Evolutionary conservation across 2,113 vertebrate species (phyloP), one percentile per base, ranked within the genome.

Genomic region (Nesospiza acunhae): DNA sequence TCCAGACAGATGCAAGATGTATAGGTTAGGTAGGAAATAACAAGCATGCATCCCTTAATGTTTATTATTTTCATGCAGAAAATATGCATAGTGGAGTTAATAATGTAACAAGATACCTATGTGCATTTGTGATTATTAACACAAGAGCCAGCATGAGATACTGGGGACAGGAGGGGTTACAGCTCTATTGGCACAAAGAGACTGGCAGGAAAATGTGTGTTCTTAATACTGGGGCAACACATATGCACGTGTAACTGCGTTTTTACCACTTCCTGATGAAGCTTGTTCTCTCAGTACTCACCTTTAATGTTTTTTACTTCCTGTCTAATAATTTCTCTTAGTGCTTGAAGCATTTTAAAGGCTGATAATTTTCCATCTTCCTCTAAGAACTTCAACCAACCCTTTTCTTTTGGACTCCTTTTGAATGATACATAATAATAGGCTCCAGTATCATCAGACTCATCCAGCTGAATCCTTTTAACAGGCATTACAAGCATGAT

Each of bases 401-500:
- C 11, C 46, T 82, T 93, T 94, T 83, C 93, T 72, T 31, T 35
- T 11, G 90, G 87, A 70, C 14, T 93, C 95, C 98, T 97, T 97
- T 98, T 98, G 78, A 98, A 95, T 16, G 88, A 73, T 62, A 98
- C 27, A 23, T 96, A 95, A 62, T 97, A 98, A 83, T 44, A 95
- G n/a, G 97, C 96, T 60, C 96, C 97, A 44, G 93, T 96, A 24
- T 91, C 21, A 30, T 33, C 39, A 85, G 94, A 79, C 56, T 91
- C 68, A 17, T 95, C 80, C 59, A 98, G 87, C 27, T 96, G n/a
- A 87, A 98, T 68, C 94, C 98, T 97, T 55, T 7, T 15, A 33
- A 96, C 13, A 20, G 84, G 62, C 47, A 98, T 81, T 76, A 91
- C 92, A 74, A 98, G 95, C 98, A 98, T 98, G 72, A 98, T 90